A percentile compares a stretch with the other conserved stretches of the same genome.
These are phyloP conservation scores for Stenopsyche tienmushanensis DNA, from an alignment of 1,140 invertebrate genomes.

Conservation along the genomic window DNA sequence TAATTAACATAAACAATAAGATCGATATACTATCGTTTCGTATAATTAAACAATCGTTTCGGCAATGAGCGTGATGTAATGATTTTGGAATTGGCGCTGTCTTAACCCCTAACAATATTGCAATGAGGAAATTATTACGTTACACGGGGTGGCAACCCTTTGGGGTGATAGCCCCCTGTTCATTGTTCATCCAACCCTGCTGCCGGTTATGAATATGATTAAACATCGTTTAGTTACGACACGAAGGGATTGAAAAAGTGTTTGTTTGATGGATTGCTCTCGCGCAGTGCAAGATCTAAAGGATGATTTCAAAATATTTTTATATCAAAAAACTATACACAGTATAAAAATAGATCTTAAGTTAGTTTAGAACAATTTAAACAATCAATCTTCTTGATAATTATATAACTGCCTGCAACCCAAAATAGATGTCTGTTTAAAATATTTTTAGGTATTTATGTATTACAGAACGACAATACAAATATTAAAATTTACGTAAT, in stretches of 20 bases:
- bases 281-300: constrained; percentile 1
- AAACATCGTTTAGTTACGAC: constrained; percentile 31
- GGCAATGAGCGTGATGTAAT: not conserved
- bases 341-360: not conserved
- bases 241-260: constrained; percentile 25
- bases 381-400: too few species aligned
- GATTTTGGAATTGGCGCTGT: too few species aligned
- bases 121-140: constrained; percentile 33
- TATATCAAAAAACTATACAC: not conserved
- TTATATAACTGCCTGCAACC: too few species aligned
- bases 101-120: constrained; percentile 15
- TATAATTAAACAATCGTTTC: not conserved
- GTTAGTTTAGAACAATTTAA: too few species aligned
- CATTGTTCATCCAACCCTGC: constrained; percentile 29
- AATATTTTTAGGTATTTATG: too few species aligned
- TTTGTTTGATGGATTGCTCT: constrained; percentile 20
- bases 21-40: too few species aligned
- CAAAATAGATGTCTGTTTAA: too few species aligned
- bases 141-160: constrained; percentile 22
- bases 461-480: too few species aligned
- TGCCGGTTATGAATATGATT: constrained; percentile 37
- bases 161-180: constrained; percentile 18
- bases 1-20: too few species aligned
- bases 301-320: constrained; percentile 12
- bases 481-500: too few species aligned